phyloP scores from a whole-genome alignment of 2,113 vertebrate genomes.

The Alectura lathami region DNA sequence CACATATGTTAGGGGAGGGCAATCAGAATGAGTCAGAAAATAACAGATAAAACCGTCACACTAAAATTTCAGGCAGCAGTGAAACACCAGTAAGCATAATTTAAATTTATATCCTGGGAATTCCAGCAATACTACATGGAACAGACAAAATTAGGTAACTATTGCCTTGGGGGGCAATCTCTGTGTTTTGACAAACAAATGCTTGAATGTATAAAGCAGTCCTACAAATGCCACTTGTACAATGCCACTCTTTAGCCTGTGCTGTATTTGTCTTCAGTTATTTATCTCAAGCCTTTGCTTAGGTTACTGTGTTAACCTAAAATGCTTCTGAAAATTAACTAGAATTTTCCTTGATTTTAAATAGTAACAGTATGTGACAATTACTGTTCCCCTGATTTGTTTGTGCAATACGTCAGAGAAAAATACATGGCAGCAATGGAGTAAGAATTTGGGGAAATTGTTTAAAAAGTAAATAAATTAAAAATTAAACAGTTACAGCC shows the following conservation, averaged over 20 bases:
- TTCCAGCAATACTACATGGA: not conserved
- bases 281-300: not conserved
- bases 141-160: not conserved
- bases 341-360: not conserved
- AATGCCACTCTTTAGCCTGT: not conserved
- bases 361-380: not conserved
- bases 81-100: not conserved
- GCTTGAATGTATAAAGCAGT: not conserved
- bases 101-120: not conserved
- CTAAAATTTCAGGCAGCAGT: not conserved
- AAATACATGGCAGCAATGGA: not conserved
- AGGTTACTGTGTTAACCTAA: not conserved
- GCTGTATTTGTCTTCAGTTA: not conserved
- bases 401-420: accelerated
- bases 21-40: not conserved
- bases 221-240: no score
- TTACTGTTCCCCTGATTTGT: not conserved
- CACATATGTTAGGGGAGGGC: accelerated
- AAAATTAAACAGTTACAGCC: not conserved
- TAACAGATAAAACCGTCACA: not conserved
- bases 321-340: not conserved
- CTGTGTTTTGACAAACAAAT: not conserved
- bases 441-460: not conserved
- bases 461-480: not conserved
- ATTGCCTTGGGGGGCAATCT: not conserved